Evolutionary conservation across 2,888 invertebrate species (phyloP).

Genomic region (Liposcelis brunnea): DNA sequence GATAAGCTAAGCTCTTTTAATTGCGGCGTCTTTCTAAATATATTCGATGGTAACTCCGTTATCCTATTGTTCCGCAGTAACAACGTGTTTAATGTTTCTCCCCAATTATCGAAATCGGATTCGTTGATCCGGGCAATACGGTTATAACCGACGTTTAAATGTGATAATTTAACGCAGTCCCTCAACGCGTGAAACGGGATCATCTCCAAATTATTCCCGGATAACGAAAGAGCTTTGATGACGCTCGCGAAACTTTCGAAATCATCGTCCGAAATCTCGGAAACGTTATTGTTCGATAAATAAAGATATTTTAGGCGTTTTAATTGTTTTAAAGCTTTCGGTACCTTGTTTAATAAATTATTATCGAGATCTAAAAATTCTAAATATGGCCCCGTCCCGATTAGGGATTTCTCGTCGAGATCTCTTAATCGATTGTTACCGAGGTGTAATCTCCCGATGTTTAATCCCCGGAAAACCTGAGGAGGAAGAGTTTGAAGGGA

Average conservation of each 20-base stretch:
- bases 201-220: slow-evolving; percentile 59
- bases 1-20: slow-evolving; percentile 79
- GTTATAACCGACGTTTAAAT: slow-evolving; percentile 78
- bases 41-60: slow-evolving; percentile 44
- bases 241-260: slow-evolving; percentile 37
- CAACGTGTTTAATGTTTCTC: slow-evolving; percentile 58
- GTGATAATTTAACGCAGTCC: slow-evolving; percentile 58
- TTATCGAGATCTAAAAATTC: slow-evolving; percentile 72
- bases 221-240: slow-evolving; percentile 59
- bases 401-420: slow-evolving; percentile 53
- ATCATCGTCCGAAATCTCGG: slow-evolving; percentile 43
- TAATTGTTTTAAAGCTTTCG: slow-evolving; percentile 48
- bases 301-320: slow-evolving; percentile 61
- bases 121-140: slow-evolving; percentile 52
- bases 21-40: slow-evolving; percentile 54
- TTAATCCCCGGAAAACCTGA: slow-evolving; percentile 29
- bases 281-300: slow-evolving; percentile 59
- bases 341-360: slow-evolving; percentile 52
- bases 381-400: slow-evolving; percentile 50
- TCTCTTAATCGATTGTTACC: slow-evolving; percentile 57
- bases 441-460: slow-evolving; percentile 57
- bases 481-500: slow-evolving; percentile 23
- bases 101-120: slow-evolving; percentile 64
- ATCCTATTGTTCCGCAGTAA: slow-evolving; percentile 71
- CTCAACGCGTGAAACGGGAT: slow-evolving; percentile 52